Conservation (phyloP, 1,140 invertebrate genomes). For the Galleria mellonella region DNA sequence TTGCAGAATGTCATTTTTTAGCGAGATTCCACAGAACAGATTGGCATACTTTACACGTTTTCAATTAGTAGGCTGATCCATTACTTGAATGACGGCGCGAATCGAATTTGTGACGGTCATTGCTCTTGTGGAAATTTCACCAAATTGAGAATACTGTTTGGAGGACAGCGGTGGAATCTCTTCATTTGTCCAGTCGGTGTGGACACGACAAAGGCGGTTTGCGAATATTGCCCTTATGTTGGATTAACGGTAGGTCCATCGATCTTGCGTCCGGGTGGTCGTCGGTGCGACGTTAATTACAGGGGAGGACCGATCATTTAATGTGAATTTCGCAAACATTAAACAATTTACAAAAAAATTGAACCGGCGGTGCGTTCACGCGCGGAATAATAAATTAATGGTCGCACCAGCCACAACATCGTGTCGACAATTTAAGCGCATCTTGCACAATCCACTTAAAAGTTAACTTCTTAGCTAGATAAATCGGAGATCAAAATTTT, state of each 20-base stretch:
- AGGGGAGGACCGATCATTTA: constrained; percentile 53
- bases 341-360: constrained; percentile 56
- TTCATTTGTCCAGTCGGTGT: constrained; percentile 41
- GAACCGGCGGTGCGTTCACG: constrained; percentile 46
- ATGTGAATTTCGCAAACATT: constrained; percentile 63
- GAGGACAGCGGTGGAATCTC: constrained; percentile 28
- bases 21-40: neutral
- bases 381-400: constrained; percentile 57
- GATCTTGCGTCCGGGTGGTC: constrained; percentile 45
- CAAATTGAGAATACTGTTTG: constrained; percentile 15
- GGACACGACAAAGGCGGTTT: constrained; percentile 41
- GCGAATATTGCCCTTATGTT: constrained; percentile 46
- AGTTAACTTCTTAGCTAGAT: neutral
- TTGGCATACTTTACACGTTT: constrained; percentile 1
- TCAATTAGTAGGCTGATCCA: constrained; percentile 26
- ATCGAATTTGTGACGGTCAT: constrained; percentile 33
- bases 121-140: constrained; percentile 28
- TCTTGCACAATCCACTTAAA: constrained; percentile 4
- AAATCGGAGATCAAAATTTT: neutral
- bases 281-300: constrained; percentile 53
- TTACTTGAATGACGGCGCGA: constrained; percentile 34
- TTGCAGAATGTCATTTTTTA: neutral
- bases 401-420: constrained; percentile 17
- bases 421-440: neutral
- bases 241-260: constrained; percentile 41